Base-by-base conservation (phyloP, 2,888 invertebrate species). In the Petrophora chlorosata region DNA sequence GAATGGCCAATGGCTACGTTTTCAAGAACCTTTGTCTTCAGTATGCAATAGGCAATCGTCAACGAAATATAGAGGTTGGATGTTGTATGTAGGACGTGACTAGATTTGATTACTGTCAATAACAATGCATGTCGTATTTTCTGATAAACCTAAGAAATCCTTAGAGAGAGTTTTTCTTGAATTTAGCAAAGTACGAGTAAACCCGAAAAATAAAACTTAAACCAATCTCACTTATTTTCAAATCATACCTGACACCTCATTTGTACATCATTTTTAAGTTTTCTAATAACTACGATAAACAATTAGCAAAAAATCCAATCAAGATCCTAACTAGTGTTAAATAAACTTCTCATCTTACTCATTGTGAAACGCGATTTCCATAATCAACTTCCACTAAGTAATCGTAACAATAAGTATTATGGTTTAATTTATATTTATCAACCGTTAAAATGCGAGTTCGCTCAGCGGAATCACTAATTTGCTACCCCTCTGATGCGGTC, bases 351-450 rank as follows among this genome's bases (percentile, higher is more conserved):
- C 13, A 5, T 23, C 35, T 39, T 30, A 57, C 40, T 51, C 28
- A 46, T 56, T 47, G 34, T 53, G 53, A 54, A 55, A 48, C 16
- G 5, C 7, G 5, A 39, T 36, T 51, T 52, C 28, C 40, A 28
- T 41, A 53, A 43, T 49, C 46, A 56, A 56, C 40, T 57, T 44
- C 29, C 47, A 56, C 28, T n/a, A n/a, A n/a, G n/a, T n/a, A 48
- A 35, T 34, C 53, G 61, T 67, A 74, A 79, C 72, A 79, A 70
- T 77, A 72, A 78, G 59, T 70, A 70, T 79, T 72, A 79, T 68
- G 67, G 68, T 80, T 79, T 82, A 81, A 62, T 53, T 73, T 77
- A 72, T 83, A 83, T 86, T 83, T 87, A 87, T 82, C 65, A 82
- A 71, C 76, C 79, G 79, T 86, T 81, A 80, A 85, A 85, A 81